phyloP scores from a whole-genome alignment of 1,140 invertebrate species.

The Neelides sp. region DNA sequence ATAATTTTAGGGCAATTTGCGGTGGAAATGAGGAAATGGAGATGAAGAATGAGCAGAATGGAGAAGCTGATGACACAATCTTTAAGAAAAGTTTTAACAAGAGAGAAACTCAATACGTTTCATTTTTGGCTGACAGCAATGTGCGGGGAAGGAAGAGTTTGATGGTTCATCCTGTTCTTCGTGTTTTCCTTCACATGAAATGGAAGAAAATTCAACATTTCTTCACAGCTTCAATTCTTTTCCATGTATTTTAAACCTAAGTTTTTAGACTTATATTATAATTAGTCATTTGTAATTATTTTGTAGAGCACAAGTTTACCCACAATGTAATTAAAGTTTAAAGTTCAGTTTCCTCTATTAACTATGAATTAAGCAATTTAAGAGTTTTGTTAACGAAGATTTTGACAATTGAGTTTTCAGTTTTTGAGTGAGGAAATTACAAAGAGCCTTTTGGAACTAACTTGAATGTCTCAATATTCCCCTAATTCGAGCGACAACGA shows the following conservation, averaged over 20 bases:
- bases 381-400: too few relatives aligned
- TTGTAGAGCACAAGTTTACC: background rate
- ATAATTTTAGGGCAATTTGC: conserved; percentile 5
- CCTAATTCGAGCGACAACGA: too few relatives aligned
- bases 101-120: conserved; percentile 11
- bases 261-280: background rate
- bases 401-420: too few relatives aligned
- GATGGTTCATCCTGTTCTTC: conserved; percentile 64
- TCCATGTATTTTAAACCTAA: conserved; percentile 18
- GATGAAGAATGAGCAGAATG: background rate
- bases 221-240: conserved; percentile 43
- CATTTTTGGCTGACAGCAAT: conserved; percentile 8
- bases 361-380: too few relatives aligned
- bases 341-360: background rate
- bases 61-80: background rate
- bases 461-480: too few relatives aligned
- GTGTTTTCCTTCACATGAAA: conserved; percentile 68
- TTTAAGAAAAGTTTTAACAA: background rate
- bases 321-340: background rate
- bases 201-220: conserved; percentile 74
- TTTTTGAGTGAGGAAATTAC: background rate
- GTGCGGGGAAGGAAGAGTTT: conserved; percentile 47
- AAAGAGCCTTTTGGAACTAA: too few relatives aligned
- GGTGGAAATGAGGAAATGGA: conserved; percentile 4
- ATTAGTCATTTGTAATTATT: background rate